Base-by-base conservation (phyloP, 2,113 vertebrate genomes). In the Macaca mulatta region DNA sequence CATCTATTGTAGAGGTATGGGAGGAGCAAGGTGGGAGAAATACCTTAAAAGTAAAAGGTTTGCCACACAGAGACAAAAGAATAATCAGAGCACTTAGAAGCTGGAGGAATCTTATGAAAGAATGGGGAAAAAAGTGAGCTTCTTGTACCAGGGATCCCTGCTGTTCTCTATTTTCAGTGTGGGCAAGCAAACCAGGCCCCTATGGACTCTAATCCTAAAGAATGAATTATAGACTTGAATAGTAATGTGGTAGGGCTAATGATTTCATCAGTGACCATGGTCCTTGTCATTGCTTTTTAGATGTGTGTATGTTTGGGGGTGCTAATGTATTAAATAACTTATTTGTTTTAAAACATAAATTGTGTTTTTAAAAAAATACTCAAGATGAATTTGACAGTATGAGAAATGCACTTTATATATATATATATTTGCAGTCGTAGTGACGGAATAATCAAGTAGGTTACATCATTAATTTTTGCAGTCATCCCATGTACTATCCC, bases 111-210 rank as follows among this genome's bases (percentile, higher is more conserved):
- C 64, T 40, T 85, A 77, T 77, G 69, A 93, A 97, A 96, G 83
- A 85, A 52, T 55, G 50, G 82, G 92, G 69, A 83, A 55, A 20
- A 55, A 55, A 88, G 87, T 92, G 77, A 97, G 96, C 87, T 96
- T 93, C 92, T 87, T 8, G 0, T 95, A 96, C 87, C 13, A 93
- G 57, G 96, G 90, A 93, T 98, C 85, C 97, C 89, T 82, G 97
- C 98, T 98, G 93, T 78, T 79, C 77, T 87, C 90, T 97, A 22
- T 97, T 90, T 97, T 97, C 97, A 96, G 18, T 69, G 93, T 94
- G 85, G 97, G 96, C 98, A 97, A 98, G 91, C 91, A 98, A 98
- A 82, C 87, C 92, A 93, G 96, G 94, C 89, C 98, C 97, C 98
- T 94, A 89, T 97, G 97, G 98, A 96, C 83, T 97, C 88, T 93